Conservation (phyloP, 2,888 invertebrate species). For the Helicoverpa assulta region DNA sequence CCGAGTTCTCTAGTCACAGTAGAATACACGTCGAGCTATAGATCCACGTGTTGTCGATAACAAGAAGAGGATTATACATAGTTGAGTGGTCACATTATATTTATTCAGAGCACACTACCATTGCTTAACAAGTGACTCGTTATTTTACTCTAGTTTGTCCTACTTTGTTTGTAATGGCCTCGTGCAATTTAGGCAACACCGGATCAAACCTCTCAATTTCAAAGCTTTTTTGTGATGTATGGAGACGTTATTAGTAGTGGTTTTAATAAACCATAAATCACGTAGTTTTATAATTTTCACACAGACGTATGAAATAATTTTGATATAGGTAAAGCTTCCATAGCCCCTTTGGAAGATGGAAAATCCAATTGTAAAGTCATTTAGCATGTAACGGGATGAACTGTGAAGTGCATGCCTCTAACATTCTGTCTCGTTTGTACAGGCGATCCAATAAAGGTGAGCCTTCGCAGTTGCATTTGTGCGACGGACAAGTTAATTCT, state of each 20-base stretch:
- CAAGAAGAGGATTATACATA: slow-evolving; percentile 74
- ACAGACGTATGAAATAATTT: background rate
- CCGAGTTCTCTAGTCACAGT: slow-evolving; percentile 19
- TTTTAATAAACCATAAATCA: background rate
- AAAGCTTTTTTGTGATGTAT: too few species aligned
- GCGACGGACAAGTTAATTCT: slow-evolving; percentile 89
- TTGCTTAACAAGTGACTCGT: slow-evolving; percentile 82
- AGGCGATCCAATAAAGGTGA: slow-evolving; percentile 85
- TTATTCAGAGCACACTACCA: slow-evolving; percentile 78
- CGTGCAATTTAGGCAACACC: slow-evolving; percentile 61
- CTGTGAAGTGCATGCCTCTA: slow-evolving; percentile 63
- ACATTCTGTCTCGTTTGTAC: slow-evolving; percentile 74
- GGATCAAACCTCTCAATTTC: slow-evolving; percentile 16
- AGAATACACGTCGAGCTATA: slow-evolving; percentile 50
- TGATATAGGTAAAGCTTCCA: background rate
- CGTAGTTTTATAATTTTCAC: background rate
- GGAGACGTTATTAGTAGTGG: too few species aligned
- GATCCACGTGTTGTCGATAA: slow-evolving; percentile 74
- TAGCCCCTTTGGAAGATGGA: slow-evolving; percentile 1
- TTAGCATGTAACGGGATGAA: slow-evolving; percentile 37
- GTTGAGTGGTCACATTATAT: slow-evolving; percentile 70
- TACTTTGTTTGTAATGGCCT: slow-evolving; percentile 75
- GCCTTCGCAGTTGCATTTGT: slow-evolving; percentile 79
- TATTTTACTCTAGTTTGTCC: slow-evolving; percentile 77
- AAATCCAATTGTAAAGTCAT: slow-evolving; percentile 34